Conservation (phyloP, 2,797 vertebrate genomes). For the Fratercula arctica region DNA sequence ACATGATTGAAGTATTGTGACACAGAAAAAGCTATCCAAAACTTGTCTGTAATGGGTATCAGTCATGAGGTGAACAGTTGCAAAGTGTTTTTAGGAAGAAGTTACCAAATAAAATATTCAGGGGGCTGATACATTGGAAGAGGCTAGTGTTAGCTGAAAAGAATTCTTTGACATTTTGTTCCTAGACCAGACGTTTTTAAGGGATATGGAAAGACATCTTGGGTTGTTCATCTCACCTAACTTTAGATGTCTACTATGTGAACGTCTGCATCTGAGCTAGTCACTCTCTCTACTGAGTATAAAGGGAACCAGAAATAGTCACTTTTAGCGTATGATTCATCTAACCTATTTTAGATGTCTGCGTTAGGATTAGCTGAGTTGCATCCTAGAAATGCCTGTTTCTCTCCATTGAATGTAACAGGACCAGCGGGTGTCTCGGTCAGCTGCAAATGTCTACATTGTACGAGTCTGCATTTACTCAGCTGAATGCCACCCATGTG, state of each 20-base stretch:
- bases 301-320: conserved; percentile 51
- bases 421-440: conserved; percentile 7
- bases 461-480: conserved; percentile 2
- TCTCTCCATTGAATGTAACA: conserved; percentile 23
- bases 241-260: conserved; percentile 51
- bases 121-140: neutral
- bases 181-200: neutral
- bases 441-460: conserved; percentile 14
- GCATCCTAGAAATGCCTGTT: conserved; percentile 56
- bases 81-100: neutral
- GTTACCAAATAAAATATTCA: neutral
- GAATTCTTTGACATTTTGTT: neutral
- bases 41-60: neutral
- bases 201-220: neutral
- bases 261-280: conserved; percentile 46
- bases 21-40: neutral
- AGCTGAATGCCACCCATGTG: neutral
- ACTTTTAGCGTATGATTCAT: conserved; percentile 48
- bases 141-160: neutral
- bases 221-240: conserved; percentile 43
- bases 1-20: neutral
- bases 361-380: neutral
- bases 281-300: conserved; percentile 16
- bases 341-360: conserved; percentile 56
- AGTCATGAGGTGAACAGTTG: neutral